A percentile compares a stretch with the other conserved stretches of the same genome.
Conservation (phyloP, 2,888 invertebrate genomes). For the Cantharis rufa region DNA sequence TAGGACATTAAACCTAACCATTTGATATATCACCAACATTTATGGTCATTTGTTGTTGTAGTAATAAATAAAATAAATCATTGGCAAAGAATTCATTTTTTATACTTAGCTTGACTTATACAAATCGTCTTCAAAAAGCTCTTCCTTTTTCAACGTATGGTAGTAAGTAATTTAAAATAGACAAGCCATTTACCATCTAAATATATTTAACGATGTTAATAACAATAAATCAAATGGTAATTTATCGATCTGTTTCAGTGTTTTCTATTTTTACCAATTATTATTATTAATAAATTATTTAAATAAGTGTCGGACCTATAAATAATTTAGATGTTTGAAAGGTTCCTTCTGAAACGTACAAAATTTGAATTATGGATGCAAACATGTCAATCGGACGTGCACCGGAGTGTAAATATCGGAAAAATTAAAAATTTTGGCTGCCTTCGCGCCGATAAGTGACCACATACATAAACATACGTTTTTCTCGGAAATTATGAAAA, state of each 20-base stretch:
- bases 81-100: conserved; percentile 10
- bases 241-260: not conserved
- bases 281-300: not conserved
- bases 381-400: not conserved
- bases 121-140: conserved; percentile 6
- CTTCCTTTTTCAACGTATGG: conserved; percentile 6
- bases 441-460: not conserved
- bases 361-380: not conserved
- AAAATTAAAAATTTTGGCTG: not conserved
- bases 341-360: not conserved
- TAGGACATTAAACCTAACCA: not conserved
- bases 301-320: not conserved
- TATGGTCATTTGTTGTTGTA: not conserved
- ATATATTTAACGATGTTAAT: not conserved
- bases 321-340: not conserved
- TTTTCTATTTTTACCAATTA: not conserved
- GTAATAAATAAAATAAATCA: conserved; percentile 2
- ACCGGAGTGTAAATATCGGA: not conserved
- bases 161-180: not conserved
- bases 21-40: not conserved
- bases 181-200: not conserved
- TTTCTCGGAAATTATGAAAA: not conserved
- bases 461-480: not conserved
- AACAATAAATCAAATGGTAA: not conserved
- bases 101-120: conserved; percentile 8